Conservation (phyloP, 2,113 vertebrate species). For the Ictalurus furcatus region DNA sequence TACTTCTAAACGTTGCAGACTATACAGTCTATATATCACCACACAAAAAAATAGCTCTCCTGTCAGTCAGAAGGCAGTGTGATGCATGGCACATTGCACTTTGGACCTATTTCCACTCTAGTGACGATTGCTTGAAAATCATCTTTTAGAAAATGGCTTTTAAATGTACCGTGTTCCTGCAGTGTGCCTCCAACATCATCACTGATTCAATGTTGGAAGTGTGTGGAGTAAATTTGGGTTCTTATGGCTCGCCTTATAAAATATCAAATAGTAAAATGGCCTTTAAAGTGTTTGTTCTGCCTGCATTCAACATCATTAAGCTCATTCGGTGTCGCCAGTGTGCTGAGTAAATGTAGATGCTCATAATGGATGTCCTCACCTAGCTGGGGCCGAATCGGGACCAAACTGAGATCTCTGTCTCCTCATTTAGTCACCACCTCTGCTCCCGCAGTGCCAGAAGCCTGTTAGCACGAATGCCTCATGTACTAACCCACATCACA, state of each 20-base stretch:
- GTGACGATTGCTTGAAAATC: neutral
- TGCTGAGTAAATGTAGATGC: neutral
- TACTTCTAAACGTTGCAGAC: neutral
- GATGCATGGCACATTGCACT: neutral
- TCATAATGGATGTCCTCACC: neutral
- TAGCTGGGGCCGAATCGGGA: neutral
- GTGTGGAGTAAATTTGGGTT: neutral
- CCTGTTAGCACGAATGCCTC: conserved; percentile 29
- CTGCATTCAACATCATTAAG: neutral
- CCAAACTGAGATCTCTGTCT: conserved; percentile 7
- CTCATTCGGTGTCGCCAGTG: neutral
- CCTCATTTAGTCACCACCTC: conserved; percentile 31
- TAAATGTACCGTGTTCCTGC: neutral
- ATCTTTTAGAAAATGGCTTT: neutral
- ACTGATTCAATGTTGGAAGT: neutral
- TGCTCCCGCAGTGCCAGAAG: conserved; percentile 17
- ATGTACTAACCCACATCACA: conserved; percentile 11
- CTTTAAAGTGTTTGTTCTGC: neutral
- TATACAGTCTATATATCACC: neutral
- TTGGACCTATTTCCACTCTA: neutral
- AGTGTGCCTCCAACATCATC: neutral
- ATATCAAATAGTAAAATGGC: neutral
- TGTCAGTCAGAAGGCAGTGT: neutral
- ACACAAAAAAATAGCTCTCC: neutral
- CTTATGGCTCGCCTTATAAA: neutral